Percentiles rank a stretch among this genome's conserved stretches.
These are phyloP conservation scores for Drosophila sp. DNA, from an alignment of 1,140 invertebrate genomes.

Conservation along the genomic window DNA sequence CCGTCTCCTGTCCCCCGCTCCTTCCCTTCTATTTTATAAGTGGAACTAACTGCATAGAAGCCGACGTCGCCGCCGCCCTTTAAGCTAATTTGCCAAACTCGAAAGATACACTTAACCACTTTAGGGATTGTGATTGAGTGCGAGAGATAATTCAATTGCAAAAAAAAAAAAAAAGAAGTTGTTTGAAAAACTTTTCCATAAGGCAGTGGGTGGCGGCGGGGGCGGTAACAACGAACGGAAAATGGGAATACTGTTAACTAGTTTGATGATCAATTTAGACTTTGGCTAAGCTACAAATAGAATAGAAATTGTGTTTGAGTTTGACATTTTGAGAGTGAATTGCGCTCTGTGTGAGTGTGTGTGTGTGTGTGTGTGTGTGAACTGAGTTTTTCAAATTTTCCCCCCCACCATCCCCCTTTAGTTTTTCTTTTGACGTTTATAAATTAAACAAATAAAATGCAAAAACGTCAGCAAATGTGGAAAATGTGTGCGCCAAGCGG, in stretches of 20 bases:
- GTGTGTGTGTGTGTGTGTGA: background rate
- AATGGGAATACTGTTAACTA: conserved; percentile 6
- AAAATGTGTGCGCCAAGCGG: conserved; percentile 6
- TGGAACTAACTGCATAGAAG: conserved; percentile 9
- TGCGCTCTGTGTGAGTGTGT: no score
- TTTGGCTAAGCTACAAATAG: conserved; percentile 7
- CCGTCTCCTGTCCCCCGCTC: background rate
- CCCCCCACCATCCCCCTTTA: background rate
- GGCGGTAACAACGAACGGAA: background rate
- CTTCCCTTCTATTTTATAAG: background rate
- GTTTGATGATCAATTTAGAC: conserved; percentile 14
- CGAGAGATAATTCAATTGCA: conserved; percentile 12
- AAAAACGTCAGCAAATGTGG: conserved; percentile 49
- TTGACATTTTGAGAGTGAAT: background rate
- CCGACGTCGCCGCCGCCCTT: background rate
- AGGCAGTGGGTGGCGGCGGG: background rate
- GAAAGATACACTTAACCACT: conserved; percentile 12
- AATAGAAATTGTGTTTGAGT: conserved; percentile 11
- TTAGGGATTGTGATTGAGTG: conserved; percentile 13
- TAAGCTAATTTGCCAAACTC: conserved; percentile 11
- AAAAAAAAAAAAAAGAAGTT: background rate
- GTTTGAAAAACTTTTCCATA: conserved; percentile 1
- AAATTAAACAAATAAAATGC: conserved; percentile 75
- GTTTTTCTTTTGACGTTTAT: conserved; percentile 58
- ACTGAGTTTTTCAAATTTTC: background rate